Base-by-base conservation (phyloP, 2,113 vertebrate species). In the Pelusios castaneus region DNA sequence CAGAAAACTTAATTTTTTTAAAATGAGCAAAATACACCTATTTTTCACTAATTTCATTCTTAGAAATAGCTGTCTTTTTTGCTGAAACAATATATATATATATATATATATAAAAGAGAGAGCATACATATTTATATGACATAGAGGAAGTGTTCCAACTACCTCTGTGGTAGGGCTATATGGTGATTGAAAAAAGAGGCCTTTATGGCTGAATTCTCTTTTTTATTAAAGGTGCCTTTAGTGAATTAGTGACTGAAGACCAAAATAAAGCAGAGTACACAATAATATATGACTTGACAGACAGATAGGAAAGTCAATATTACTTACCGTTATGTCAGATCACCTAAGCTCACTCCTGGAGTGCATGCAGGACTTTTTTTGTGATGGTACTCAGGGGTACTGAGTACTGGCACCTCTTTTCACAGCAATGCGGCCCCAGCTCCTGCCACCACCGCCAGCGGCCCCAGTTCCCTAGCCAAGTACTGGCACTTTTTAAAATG, bases 191-290 rank as follows among this genome's bases (percentile, higher is more conserved):
- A 92, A 96, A 97, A 92, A 84, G 88, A 79, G 92, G 84, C 85
- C 89, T 95, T 92, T 52, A 82, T 5, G 84, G 82, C 92, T 9
- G 90, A 92, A 89, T 91, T 96, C 89, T 41, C 88, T 95, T 91
- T 49, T 85, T 94, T 94, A 92, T 97, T 95, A 82, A 94, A 63
- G 79, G 88, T 88, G 49, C 87, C 93, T 89, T 95, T 16, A 1
- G 6, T 92, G 91, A 88, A 89, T 92, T 91, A 90, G 85, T 76
- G 67, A 25, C 81, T 94, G 84, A 85, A 94, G 92, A 93, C 1
- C 29, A 90, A 92, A 93, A 91, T 86, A 91, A 90, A 94, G 92
- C 19, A 1, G 19, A 58, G 70, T 34, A n/a, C 92, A 12, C 54
- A 10, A 34, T 86, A 85, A 47, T 88, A 55, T 21, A 75, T 25